Conservation (phyloP, 2,888 invertebrate genomes). For the Sinelater perroti region DNA sequence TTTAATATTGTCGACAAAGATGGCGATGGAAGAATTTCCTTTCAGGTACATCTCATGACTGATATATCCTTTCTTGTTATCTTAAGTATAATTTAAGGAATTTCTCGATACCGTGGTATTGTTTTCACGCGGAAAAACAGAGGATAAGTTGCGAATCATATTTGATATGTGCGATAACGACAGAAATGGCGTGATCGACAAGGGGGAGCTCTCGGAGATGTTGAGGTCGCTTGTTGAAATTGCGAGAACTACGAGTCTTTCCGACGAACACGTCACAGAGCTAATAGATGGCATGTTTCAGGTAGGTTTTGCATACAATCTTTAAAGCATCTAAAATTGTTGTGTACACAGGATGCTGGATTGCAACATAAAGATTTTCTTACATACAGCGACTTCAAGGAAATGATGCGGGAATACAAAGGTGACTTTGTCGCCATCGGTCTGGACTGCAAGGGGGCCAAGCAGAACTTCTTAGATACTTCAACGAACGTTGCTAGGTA, state of each 20-base stretch:
- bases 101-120: slow-evolving; percentile 93
- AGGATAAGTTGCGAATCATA: slow-evolving; percentile 91
- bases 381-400: slow-evolving; percentile 90
- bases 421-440: slow-evolving; percentile 95
- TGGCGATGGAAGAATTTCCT: slow-evolving; percentile 91
- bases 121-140: slow-evolving; percentile 91
- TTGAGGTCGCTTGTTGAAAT: slow-evolving; percentile 91
- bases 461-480: slow-evolving; percentile 93
- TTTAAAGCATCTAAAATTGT: too few relatives aligned
- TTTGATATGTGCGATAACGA: slow-evolving; percentile 98
- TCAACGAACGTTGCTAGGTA: slow-evolving; percentile 88
- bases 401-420: slow-evolving; percentile 97
- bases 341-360: slow-evolving; percentile 77
- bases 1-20: slow-evolving; percentile 97
- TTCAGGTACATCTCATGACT: slow-evolving; percentile 69
- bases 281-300: slow-evolving; percentile 94
- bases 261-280: slow-evolving; percentile 90
- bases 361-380: slow-evolving; percentile 89
- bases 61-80: not conserved
- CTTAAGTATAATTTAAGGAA: slow-evolving; percentile 68
- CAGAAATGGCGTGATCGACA: slow-evolving; percentile 92
- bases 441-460: slow-evolving; percentile 92
- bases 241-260: slow-evolving; percentile 88
- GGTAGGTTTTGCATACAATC: too few relatives aligned
- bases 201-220: slow-evolving; percentile 93